Evolutionary conservation across 2,888 invertebrate genomes (phyloP), one percentile per base, ranked within the genome.

Genomic region (Morpho deidamia): DNA sequence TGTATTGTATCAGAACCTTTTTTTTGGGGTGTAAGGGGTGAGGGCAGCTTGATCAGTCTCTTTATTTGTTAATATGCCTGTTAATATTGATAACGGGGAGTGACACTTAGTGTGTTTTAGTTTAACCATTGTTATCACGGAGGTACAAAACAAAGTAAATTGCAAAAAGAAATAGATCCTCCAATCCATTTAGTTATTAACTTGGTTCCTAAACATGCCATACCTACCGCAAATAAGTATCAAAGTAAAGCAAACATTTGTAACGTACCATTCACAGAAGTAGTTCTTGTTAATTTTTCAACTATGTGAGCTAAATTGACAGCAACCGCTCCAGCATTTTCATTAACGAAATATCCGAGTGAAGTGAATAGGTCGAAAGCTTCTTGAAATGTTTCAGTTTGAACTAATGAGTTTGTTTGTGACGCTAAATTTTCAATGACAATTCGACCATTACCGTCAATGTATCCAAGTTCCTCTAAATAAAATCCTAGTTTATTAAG

Each of bases 361-460:
- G 74, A 62, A 38, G 90, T 72, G 91, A 94, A 96, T 38, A 90
- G 80, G 8, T 82, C 68, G 11, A 93, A 94, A 0, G 96, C 95
- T 41, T 75, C 70, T 11, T 58, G 68, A 83, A 91, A 94, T 32
- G 90, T 65, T 7, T 82, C 91, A 0, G 66, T 63, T 32, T 91
- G 78, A 0, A 94, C 83, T 1, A 91, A 85, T 0, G 72, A 55
- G 66, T 83, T 85, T 0, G 91, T 91, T 55, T 72, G 70, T 11
- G 78, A 63, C 0, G 94, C 93, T 2, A 91, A 81, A 1, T 66
- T 71, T 65, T 93, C 90, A 33, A 95, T 91, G 9, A 72, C 75
- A 1, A 78, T 68, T 59, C 92, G 91, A 0, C 95, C 95, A 40
- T 76, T 72, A 37, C 83, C 83, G 72, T 96, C 95, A 11, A 96